Evolutionary conservation across 1,140 invertebrate species (phyloP).

Genomic region (Periplaneta americana): DNA sequence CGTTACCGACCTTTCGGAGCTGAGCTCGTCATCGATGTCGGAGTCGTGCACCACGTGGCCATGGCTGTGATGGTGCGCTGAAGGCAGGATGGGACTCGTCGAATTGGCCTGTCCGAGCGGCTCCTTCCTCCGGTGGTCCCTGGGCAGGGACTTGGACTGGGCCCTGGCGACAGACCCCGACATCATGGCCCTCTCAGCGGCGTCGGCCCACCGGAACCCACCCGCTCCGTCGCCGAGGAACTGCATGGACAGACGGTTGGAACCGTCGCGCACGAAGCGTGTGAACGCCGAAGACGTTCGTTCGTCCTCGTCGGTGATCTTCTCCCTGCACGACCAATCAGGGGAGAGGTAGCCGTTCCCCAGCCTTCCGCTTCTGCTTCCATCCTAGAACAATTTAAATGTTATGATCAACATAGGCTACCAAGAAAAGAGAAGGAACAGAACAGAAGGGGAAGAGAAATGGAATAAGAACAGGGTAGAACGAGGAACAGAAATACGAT

Average conservation of each 20-base stretch:
- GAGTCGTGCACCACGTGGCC: slow-evolving; percentile 27
- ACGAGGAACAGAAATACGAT: no score
- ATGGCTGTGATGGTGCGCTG: slow-evolving; percentile 17
- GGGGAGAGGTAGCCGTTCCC: slow-evolving; percentile 10
- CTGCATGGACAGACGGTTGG: slow-evolving; percentile 86
- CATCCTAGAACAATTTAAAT: not conserved
- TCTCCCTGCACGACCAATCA: not conserved
- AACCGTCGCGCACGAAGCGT: slow-evolving; percentile 47
- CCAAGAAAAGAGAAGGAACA: no score
- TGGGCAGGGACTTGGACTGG: slow-evolving; percentile 58
- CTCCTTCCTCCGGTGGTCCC: slow-evolving; percentile 70
- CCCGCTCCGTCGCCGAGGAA: slow-evolving; percentile 61
- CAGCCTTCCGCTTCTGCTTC: not conserved
- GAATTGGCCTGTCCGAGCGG: slow-evolving; percentile 66
- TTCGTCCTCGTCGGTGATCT: slow-evolving; percentile 13
- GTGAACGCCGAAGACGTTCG: slow-evolving; percentile 11
- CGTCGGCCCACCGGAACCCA: slow-evolving; percentile 73
- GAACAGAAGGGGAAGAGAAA: no score
- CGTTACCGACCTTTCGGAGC: not conserved
- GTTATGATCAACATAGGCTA: no score
- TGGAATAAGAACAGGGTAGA: no score
- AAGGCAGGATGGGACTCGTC: slow-evolving; percentile 23
- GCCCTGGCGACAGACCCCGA: slow-evolving; percentile 24
- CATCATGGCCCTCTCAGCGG: slow-evolving; percentile 56
- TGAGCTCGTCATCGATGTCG: slow-evolving; percentile 25